Percentiles rank a stretch among this genome's conserved stretches.
Evolutionary conservation across 2,888 invertebrate species (phyloP).

Genomic region (Congeria kusceri): DNA sequence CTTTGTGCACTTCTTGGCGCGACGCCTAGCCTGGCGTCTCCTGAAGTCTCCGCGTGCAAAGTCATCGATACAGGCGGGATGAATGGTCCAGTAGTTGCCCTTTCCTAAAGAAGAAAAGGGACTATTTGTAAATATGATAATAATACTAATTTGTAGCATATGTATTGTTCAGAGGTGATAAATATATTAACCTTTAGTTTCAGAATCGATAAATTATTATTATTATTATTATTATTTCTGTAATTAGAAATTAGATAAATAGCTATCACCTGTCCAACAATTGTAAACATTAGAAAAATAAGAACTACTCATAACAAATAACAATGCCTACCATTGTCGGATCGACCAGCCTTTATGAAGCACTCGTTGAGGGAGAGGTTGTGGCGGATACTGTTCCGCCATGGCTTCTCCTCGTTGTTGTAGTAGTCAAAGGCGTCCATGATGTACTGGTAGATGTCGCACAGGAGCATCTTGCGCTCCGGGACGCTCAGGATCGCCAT

Average conservation of each 20-base stretch:
- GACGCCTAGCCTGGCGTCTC: slow-evolving; percentile 96
- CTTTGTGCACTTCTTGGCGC: slow-evolving; percentile 87
- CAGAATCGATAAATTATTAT: too few relatives aligned
- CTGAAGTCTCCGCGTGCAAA: slow-evolving; percentile 98
- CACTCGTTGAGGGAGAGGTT: slow-evolving; percentile 84
- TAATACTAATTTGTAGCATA: too few relatives aligned
- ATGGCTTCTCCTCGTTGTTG: slow-evolving; percentile 80
- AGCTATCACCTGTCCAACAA: too few relatives aligned
- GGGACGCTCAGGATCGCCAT: slow-evolving; percentile 82
- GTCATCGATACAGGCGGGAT: slow-evolving; percentile 98
- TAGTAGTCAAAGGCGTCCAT: slow-evolving; percentile 82
- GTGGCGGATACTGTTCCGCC: slow-evolving; percentile 84
- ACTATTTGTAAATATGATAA: neutral
- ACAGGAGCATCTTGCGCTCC: slow-evolving; percentile 80
- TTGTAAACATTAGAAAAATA: neutral
- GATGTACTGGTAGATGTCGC: slow-evolving; percentile 84
- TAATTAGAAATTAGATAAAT: too few relatives aligned
- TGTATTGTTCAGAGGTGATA: too few relatives aligned
- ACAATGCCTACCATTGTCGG: slow-evolving; percentile 88
- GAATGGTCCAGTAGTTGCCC: slow-evolving; percentile 99
- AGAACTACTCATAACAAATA: neutral
- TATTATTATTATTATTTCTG: too few relatives aligned
- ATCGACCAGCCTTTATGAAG: slow-evolving; percentile 82
- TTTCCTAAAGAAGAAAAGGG: slow-evolving; percentile 88
- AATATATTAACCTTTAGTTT: too few relatives aligned